These are phyloP conservation scores for Parauchenoglanis ngamensis DNA, from an alignment of 2,797 vertebrate genomes.

Conservation along the genomic window DNA sequence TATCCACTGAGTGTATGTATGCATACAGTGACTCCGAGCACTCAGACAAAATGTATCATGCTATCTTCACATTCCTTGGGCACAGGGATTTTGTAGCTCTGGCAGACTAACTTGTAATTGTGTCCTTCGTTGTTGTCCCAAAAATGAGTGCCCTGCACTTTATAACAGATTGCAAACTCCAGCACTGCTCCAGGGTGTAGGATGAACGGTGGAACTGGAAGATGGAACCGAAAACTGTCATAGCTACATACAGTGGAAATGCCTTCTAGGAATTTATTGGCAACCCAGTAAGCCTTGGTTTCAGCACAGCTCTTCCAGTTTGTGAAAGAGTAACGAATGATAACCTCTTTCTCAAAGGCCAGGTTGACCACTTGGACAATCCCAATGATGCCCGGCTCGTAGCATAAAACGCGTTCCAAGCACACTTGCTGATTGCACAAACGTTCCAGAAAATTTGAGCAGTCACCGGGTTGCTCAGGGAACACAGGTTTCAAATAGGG, in stretches of 20 bases:
- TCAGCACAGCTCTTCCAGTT: conserved; percentile 85
- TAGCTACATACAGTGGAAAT: conserved; percentile 64
- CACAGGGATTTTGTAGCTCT: conserved; percentile 85
- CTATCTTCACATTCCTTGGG: conserved; percentile 92
- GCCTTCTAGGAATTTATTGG: conserved; percentile 62
- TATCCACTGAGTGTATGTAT: background rate
- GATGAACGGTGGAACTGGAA: conserved; percentile 88
- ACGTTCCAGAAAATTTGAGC: conserved; percentile 76
- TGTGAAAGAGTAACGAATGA: conserved; percentile 87
- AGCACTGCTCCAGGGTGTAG: conserved; percentile 83
- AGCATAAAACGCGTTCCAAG: conserved; percentile 87
- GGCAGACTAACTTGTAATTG: conserved; percentile 89
- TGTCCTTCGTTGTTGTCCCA: conserved; percentile 93
- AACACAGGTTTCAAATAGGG: conserved; percentile 86
- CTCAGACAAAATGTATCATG: conserved; percentile 95
- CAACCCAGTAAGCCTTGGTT: conserved; percentile 82
- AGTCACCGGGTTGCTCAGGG: conserved; percentile 80
- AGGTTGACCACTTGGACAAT: conserved; percentile 87
- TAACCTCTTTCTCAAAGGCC: conserved; percentile 89
- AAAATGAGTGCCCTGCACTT: conserved; percentile 80
- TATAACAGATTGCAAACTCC: conserved; percentile 90
- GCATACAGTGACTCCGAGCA: background rate
- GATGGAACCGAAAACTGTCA: conserved; percentile 89
- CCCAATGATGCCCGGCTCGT: conserved; percentile 86
- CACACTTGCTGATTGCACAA: conserved; percentile 82